These are phyloP conservation scores for Salvelinus alpinus DNA, from an alignment of 2,113 vertebrate species.

Conservation along the genomic window DNA sequence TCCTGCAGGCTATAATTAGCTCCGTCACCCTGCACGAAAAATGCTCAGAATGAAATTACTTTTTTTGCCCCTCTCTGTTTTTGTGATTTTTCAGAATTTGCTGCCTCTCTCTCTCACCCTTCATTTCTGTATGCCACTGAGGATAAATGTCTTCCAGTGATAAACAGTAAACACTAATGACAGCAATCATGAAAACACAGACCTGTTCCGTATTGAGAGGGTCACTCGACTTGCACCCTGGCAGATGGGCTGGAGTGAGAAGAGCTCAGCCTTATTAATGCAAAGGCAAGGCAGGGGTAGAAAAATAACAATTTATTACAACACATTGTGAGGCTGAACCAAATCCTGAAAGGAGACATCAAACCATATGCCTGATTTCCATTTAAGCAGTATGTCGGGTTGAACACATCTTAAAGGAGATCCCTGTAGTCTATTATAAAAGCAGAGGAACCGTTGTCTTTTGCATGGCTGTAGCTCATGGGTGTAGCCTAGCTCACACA, in stretches of 20 bases:
- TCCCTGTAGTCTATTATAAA: not conserved
- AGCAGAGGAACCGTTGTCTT: not conserved
- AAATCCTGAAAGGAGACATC: constrained; percentile 1
- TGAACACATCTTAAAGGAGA: not conserved
- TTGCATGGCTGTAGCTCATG: not conserved
- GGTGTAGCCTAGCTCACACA: not conserved
- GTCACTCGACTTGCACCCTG: constrained; percentile 28
- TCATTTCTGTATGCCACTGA: constrained; percentile 4
- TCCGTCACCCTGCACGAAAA: constrained; percentile 46
- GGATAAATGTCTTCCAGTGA: constrained; percentile 22
- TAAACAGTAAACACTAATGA: constrained; percentile 28
- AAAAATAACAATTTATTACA: constrained; percentile 15
- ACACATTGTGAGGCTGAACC: not conserved
- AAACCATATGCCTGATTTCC: not conserved
- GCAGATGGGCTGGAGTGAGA: constrained; percentile 35
- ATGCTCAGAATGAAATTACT: not conserved
- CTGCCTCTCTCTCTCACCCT: not conserved
- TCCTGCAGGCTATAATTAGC: constrained; percentile 69
- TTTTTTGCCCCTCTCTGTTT: too few species aligned
- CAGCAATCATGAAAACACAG: constrained; percentile 33
- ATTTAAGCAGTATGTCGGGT: not conserved
- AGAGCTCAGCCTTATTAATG: constrained; percentile 17
- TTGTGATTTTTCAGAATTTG: too few species aligned
- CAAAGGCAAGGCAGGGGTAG: constrained; percentile 3
- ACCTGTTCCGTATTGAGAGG: constrained; percentile 36